Evolutionary conservation across 2,113 vertebrate species (phyloP), one percentile per base, ranked within the genome.

Genomic region (Notiomystis cincta): DNA sequence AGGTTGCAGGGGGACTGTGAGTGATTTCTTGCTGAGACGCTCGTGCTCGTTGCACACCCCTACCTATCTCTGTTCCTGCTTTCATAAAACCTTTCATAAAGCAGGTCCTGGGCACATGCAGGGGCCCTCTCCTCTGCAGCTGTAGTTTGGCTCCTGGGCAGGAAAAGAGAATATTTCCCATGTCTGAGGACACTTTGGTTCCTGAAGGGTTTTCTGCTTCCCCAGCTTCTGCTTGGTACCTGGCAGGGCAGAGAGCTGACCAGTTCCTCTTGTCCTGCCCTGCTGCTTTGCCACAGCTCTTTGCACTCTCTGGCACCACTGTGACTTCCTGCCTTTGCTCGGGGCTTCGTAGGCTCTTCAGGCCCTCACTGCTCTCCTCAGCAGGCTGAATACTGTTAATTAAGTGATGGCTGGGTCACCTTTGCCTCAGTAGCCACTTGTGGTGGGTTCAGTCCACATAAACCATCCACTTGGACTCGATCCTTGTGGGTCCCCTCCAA

Each of bases 391-490:
- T 40, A 3, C 22, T 51, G 0, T 14, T 78, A 33, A 13, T 27
- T 30, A 12, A 73, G 15, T 23, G 40, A 24, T 2, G 0, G 28
- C 54, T 57, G 28, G 10, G 17, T 42, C 54, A 62, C 28, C 60
- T 83, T 65, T 87, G 45, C 47, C 19, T 17, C 30, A 40, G 33
- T 51, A 71, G 22, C 22, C 10, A 2, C 51, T 79, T 64, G 22
- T 35, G 0, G 0, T 20, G 40, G 7, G 16, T 35, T 62, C 17
- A 11, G 24, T 47, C n/a, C 10, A 6, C 17, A 19, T 16, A 20
- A 5, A 18, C 44, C 10, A 8, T 50, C 33, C 33, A 33, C 44
- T 65, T 58, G 37, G 15, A 44, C 44, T 72, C 0, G 0, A 33
- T 64, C 25, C 27, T 44, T 72, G 22, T 60, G n/a, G 9, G 37